Percentiles rank a stretch among this genome's conserved stretches.
phyloP scores from a whole-genome alignment of 2,113 vertebrate species.

The Campylorhamphus procurvoides region DNA sequence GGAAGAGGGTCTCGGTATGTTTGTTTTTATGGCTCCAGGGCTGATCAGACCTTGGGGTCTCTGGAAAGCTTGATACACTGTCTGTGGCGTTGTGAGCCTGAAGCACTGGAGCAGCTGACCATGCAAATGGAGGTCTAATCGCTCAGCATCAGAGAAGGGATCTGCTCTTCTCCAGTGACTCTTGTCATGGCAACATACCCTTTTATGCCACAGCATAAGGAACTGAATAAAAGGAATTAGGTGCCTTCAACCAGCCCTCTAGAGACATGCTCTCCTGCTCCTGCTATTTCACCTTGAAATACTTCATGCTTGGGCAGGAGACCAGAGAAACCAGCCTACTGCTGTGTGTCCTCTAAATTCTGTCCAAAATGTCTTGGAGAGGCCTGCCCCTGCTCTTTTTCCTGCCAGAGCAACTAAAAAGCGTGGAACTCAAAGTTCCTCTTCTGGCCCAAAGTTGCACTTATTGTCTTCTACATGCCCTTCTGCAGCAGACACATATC shows the following conservation, averaged over 20 bases:
- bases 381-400: background rate
- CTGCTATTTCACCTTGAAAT: background rate
- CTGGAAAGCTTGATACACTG: background rate
- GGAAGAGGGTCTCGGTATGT: background rate
- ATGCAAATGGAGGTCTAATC: background rate
- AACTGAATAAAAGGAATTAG: background rate
- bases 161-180: background rate
- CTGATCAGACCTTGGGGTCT: background rate
- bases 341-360: background rate
- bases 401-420: background rate
- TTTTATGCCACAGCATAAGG: background rate
- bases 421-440: background rate
- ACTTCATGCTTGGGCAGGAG: background rate
- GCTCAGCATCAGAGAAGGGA: background rate
- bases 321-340: background rate
- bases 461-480: background rate
- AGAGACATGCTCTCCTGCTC: rapidly evolving
- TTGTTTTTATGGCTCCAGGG: background rate
- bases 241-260: background rate
- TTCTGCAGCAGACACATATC: background rate
- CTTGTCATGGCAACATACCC: rapidly evolving
- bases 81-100: background rate
- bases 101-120: background rate
- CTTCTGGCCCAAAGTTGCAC: rapidly evolving
- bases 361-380: too few species aligned